Conservation (phyloP, 1,140 invertebrate genomes). For the Tachypleus tridentatus region DNA sequence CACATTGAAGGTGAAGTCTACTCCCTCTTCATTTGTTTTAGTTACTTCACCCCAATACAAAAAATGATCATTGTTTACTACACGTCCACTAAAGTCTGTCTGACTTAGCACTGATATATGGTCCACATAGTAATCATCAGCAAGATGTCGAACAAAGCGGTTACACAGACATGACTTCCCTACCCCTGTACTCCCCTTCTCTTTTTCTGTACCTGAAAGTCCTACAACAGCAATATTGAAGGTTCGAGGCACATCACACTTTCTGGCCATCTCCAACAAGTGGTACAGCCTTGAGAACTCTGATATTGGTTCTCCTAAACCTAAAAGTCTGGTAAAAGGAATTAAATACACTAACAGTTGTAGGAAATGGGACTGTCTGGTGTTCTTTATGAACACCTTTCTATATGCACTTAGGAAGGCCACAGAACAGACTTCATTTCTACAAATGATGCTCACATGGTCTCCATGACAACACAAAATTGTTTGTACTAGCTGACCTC, state of each 20-base stretch:
- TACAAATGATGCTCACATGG: too few relatives aligned
- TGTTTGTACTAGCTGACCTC: too few relatives aligned
- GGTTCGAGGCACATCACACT: conserved; percentile 28
- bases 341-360: too few relatives aligned
- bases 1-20: conserved; percentile 85
- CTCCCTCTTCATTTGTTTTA: conserved; percentile 75
- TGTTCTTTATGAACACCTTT: too few relatives aligned
- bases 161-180: conserved; percentile 98
- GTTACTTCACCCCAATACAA: conserved; percentile 95
- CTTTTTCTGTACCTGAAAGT: conserved; percentile 83
- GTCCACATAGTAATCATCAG: conserved; percentile 92
- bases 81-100: conserved; percentile 93
- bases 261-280: conserved; percentile 14
- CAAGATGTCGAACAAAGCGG: conserved; percentile 85
- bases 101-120: conserved; percentile 94
- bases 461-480: too few relatives aligned
- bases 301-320: too few relatives aligned
- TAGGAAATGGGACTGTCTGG: too few relatives aligned
- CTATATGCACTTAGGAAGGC: too few relatives aligned
- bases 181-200: conserved; percentile 86
- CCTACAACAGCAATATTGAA: conserved; percentile 74
- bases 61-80: conserved; percentile 98
- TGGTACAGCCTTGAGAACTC: too few relatives aligned
- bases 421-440: too few relatives aligned
- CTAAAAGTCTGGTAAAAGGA: too few relatives aligned